Evolutionary conservation across 2,888 invertebrate species (phyloP).

Genomic region (Chloromyia formosa): DNA sequence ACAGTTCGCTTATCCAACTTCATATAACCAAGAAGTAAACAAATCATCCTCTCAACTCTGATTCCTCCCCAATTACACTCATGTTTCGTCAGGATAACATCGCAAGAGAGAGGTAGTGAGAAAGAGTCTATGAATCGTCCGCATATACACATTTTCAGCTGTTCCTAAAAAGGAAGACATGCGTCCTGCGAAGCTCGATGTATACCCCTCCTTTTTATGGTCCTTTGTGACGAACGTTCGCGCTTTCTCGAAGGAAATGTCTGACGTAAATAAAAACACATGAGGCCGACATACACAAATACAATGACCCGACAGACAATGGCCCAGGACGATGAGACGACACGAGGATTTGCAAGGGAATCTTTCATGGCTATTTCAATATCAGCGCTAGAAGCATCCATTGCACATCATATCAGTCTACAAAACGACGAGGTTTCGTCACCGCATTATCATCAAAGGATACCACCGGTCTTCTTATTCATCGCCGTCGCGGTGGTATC

Average conservation of each 20-base stretch:
- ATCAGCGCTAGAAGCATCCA: neutral
- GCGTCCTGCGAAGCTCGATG: conserved; percentile 38
- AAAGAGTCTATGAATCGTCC: neutral
- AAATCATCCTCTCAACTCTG: neutral
- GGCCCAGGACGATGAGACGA: neutral
- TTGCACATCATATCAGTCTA: too few species aligned
- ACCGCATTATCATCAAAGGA: too few species aligned
- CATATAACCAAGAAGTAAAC: conserved; percentile 16
- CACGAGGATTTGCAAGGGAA: neutral
- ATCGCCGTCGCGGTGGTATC: too few species aligned
- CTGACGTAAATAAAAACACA: conserved; percentile 41
- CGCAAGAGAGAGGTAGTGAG: neutral
- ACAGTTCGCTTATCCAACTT: neutral
- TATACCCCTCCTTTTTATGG: conserved; percentile 27
- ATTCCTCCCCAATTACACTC: neutral
- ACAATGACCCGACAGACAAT: conserved; percentile 3
- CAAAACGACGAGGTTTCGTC: too few species aligned
- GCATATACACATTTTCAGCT: neutral
- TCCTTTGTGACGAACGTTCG: conserved; percentile 12
- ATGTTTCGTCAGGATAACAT: conserved; percentile 22
- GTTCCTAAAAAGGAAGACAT: neutral
- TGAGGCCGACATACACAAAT: conserved; percentile 6
- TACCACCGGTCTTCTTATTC: too few species aligned
- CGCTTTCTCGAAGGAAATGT: conserved; percentile 22
- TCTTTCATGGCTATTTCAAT: neutral